Evolutionary conservation across 1,140 invertebrate genomes (phyloP).

Genomic region (Whitmania pigra): DNA sequence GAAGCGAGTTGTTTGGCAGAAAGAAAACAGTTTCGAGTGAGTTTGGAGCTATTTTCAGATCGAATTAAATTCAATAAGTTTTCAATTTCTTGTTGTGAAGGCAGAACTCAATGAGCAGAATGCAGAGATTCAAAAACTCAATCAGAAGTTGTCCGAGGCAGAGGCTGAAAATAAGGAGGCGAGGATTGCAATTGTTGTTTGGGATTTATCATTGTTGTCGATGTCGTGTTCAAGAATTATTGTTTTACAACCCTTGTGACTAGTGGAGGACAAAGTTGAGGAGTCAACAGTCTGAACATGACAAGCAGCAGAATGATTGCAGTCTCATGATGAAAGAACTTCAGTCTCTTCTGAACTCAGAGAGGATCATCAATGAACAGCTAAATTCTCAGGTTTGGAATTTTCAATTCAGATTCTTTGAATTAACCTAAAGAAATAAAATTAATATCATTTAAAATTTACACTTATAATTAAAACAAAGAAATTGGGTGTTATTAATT

Average conservation of each 20-base stretch:
- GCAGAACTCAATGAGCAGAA: background rate
- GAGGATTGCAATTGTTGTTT: no score
- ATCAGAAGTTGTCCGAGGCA: conserved; percentile 21
- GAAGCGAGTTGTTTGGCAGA: conserved; percentile 67
- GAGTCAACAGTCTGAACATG: conserved; percentile 59
- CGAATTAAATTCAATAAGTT: background rate
- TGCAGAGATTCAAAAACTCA: conserved; percentile 9
- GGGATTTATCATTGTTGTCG: no score
- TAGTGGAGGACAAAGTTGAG: conserved; percentile 41
- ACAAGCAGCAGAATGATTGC: conserved; percentile 63
- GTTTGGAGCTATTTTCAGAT: background rate
- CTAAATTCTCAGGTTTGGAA: conserved; percentile 45
- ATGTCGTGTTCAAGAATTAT: no score
- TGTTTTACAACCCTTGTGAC: no score
- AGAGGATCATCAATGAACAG: conserved; percentile 51
- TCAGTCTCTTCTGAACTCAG: conserved; percentile 52
- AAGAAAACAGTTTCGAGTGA: conserved; percentile 55
- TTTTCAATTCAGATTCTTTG: conserved; percentile 21
- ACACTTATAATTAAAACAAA: no score
- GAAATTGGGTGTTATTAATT: no score
- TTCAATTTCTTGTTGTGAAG: background rate
- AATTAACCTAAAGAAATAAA: background rate
- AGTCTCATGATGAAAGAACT: conserved; percentile 56
- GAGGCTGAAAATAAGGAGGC: conserved; percentile 41
- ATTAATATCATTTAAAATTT: no score